Evolutionary conservation across 2,113 vertebrate genomes (phyloP).

Genomic region (Tapirus terrestris): DNA sequence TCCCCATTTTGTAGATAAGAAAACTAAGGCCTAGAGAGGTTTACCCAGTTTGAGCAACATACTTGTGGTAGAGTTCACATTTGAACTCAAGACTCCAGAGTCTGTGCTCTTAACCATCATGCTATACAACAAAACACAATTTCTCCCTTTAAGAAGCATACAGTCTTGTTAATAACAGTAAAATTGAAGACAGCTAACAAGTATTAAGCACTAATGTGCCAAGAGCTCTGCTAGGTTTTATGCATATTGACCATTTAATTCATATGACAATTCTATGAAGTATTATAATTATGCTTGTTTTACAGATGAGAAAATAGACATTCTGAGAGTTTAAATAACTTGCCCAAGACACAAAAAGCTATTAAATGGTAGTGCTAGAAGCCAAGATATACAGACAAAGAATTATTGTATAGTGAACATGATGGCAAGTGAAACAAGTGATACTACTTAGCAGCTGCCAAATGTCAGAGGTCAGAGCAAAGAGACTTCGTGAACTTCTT

Average conservation of each 20-base stretch:
- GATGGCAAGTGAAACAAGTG: background rate
- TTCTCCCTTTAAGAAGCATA: background rate
- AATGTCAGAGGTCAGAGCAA: constrained; percentile 3
- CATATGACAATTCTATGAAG: background rate
- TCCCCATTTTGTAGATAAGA: background rate
- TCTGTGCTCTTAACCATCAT: background rate
- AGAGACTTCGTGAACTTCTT: background rate
- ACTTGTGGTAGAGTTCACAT: background rate
- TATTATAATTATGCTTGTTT: background rate
- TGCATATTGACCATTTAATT: constrained; percentile 2
- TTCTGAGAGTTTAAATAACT: constrained; percentile 32
- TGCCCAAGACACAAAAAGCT: background rate
- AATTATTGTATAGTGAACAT: background rate
- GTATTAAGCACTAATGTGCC: background rate
- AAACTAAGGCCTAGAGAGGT: background rate
- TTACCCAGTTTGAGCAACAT: background rate
- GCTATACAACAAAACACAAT: background rate
- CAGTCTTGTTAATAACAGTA: background rate
- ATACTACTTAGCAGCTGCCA: background rate
- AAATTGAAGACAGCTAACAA: background rate
- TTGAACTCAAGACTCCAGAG: background rate
- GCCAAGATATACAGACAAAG: background rate
- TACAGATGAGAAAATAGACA: constrained; percentile 21
- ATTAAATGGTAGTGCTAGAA: background rate
- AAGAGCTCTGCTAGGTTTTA: background rate